Conservation (phyloP, 2,797 vertebrate species). For the Lagorchestes hirsutus region DNA sequence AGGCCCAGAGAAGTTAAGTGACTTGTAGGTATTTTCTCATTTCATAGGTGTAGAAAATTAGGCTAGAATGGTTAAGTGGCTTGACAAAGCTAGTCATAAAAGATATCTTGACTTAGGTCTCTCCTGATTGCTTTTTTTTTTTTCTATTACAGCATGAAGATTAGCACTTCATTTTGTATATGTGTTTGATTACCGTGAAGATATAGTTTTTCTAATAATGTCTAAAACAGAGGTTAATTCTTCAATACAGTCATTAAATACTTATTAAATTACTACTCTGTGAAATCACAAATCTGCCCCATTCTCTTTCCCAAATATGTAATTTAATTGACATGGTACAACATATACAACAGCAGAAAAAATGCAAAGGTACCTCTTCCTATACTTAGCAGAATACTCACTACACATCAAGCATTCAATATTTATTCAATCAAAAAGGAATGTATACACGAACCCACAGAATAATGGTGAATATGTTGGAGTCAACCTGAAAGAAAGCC, state of each 20-base stretch:
- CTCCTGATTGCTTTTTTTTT: neutral
- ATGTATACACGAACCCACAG: neutral
- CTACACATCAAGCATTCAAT: neutral
- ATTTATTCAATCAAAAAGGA: neutral
- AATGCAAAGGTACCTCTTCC: neutral
- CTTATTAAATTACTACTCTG: neutral
- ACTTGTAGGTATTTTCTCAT: neutral
- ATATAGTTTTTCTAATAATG: neutral
- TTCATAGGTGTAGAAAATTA: neutral
- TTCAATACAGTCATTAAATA: neutral
- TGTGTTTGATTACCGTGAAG: neutral
- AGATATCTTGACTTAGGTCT: neutral
- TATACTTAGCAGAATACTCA: neutral
- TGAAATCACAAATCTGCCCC: neutral
- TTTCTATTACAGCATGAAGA: neutral
- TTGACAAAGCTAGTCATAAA: neutral
- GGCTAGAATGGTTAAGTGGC: neutral
- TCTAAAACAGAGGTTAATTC: neutral
- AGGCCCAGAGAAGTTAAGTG: neutral
- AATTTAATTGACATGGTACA: neutral
- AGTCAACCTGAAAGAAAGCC: neutral
- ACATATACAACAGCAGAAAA: neutral
- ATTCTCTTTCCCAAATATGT: neutral
- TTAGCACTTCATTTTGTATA: neutral
- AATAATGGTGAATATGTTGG: neutral